Conservation (phyloP, 2,888 invertebrate genomes). For the Ypsolopha scabrella region DNA sequence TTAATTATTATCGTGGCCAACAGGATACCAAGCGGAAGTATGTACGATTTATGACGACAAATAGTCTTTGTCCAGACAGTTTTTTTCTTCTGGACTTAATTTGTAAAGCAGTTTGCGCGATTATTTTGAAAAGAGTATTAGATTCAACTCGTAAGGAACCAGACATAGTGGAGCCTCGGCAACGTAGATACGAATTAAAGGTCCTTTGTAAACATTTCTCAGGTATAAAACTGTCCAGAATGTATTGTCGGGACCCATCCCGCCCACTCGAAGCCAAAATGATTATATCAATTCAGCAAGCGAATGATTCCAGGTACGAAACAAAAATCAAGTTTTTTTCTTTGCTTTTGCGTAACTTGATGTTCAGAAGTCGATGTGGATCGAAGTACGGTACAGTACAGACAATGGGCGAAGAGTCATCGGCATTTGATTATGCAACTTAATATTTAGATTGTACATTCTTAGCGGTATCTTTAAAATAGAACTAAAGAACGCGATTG, state of each 20-base stretch:
- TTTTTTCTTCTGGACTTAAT: constrained; percentile 27
- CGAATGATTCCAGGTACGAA: constrained; percentile 51
- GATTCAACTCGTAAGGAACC: constrained; percentile 27
- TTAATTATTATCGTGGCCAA: constrained; percentile 32
- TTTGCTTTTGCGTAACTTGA: constrained; percentile 47
- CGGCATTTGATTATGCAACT: constrained; percentile 36
- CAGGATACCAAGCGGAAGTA: constrained; percentile 49
- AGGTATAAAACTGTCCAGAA: constrained; percentile 54
- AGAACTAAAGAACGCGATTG: neutral
- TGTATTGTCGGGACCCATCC: constrained; percentile 42
- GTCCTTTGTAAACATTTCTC: constrained; percentile 54
- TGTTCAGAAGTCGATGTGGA: constrained; percentile 27
- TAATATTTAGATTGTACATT: constrained; percentile 15
- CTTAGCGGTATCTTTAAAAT: neutral
- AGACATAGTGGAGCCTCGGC: constrained; percentile 51
- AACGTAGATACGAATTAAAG: constrained; percentile 22
- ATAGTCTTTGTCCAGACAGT: constrained; percentile 30
- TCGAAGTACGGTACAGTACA: constrained; percentile 37
- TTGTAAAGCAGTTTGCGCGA: constrained; percentile 25
- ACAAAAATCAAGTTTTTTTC: constrained; percentile 30
- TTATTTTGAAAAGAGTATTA: constrained; percentile 21
- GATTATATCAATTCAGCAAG: constrained; percentile 36
- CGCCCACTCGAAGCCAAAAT: constrained; percentile 54
- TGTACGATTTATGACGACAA: constrained; percentile 25
- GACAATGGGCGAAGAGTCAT: constrained; percentile 38